Base-by-base conservation (phyloP, 2,888 invertebrate species). In the Morpho achilles region DNA sequence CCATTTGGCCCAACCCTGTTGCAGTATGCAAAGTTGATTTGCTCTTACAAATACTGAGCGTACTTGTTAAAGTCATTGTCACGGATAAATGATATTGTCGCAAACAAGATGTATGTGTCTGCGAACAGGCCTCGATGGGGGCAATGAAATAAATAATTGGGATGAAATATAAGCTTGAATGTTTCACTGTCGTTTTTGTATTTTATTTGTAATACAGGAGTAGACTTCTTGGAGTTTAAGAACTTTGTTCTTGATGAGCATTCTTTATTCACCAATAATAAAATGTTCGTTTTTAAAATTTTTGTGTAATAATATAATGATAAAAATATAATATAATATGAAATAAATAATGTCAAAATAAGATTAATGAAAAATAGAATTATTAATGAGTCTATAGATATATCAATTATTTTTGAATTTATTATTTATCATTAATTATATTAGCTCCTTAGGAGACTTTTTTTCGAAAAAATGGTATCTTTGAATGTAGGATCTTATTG, bases 11-110 rank as follows among this genome's bases (percentile, higher is more conserved):
- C 58, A 61, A 69, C 68, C 67, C 65, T 55, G 59, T 64, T 66
- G 68, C 70, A 68, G 62, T 57, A 79, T 75, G 80, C 87, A 87
- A 87, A 87, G 86, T 87, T 87, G 87, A 88, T 87, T 87, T 86
- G 86, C 77, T 72, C 73, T 69, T 75, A 75, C 77, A 63, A 57
- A 49, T 59, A 52, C 58, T 58, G 57, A 60, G 61, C 60, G 73
- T 72, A 62, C 69, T 65, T 63, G 70, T 74, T 73, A 22, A 45
- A 64, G 76, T 77, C 80, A 73, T 68, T 75, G 75, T 73, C 74
- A 68, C 67, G 61, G 71, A 78, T 85, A 84, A 86, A 86, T 85
- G 81, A 82, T 77, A 80, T 69, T 72, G 84, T 83, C 86, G 74
- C 73, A 50, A 46, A 62, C 66, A 73, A 80, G 80, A 84, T 69